phyloP scores from a whole-genome alignment of 2,888 invertebrate genomes.

The Thecophora atra region DNA sequence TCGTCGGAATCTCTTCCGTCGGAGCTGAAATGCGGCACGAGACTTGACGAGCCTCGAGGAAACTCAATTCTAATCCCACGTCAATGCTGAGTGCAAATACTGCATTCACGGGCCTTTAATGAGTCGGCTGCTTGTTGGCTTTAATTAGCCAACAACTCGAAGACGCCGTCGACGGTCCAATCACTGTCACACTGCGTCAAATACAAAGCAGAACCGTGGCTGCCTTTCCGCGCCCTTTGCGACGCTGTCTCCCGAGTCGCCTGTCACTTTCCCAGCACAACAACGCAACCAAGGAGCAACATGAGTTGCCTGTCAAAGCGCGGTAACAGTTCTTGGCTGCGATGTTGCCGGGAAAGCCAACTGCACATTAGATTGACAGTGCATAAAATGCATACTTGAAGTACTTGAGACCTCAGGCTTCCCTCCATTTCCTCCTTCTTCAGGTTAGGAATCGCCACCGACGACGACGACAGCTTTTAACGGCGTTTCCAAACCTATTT shows the following conservation, averaged over 20 bases:
- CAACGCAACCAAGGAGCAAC: not conserved
- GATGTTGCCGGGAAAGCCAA: not conserved
- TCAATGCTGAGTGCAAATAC: not conserved
- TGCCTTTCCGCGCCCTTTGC: not conserved
- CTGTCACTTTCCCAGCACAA: not conserved
- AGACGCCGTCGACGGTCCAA: not conserved
- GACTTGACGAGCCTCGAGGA: too few relatives aligned
- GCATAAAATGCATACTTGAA: not conserved
- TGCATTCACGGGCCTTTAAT: not conserved
- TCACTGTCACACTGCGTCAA: constrained; percentile 17
- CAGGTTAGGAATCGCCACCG: not conserved
- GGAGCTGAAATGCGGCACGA: not conserved
- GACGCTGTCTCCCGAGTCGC: not conserved
- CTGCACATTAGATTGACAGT: constrained; percentile 6
- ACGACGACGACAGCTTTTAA: not conserved
- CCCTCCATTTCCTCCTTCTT: not conserved
- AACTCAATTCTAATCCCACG: constrained; percentile 6
- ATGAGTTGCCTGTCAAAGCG: not conserved
- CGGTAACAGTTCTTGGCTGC: constrained; percentile 6
- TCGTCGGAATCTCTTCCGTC: not conserved
- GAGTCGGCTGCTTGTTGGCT: not conserved
- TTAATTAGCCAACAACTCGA: constrained; percentile 1
- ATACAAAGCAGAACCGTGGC: not conserved
- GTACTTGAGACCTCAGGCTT: not conserved
- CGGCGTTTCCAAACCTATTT: not conserved